Conservation (phyloP, 2,113 vertebrate species). For the Spheniscus mendiculus region DNA sequence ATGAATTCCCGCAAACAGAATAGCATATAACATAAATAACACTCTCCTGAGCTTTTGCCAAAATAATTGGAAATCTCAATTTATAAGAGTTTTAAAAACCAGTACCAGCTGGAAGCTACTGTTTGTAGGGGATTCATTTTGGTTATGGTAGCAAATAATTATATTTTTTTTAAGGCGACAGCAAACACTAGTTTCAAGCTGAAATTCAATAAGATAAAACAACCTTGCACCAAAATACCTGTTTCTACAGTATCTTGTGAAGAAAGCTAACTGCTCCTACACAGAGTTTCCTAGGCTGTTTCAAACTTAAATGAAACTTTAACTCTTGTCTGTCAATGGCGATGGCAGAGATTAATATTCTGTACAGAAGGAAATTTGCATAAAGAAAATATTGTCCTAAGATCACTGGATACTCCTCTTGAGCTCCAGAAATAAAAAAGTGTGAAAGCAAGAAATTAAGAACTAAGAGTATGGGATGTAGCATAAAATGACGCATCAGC, state of each 20-base stretch:
- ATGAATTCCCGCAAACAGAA: background rate
- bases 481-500: background rate
- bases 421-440: background rate
- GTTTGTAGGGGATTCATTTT: background rate
- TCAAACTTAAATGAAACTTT: background rate
- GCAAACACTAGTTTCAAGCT: background rate
- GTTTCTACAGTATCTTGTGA: background rate
- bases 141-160: background rate
- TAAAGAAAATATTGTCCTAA: constrained; percentile 40
- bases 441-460: background rate
- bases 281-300: background rate
- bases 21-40: background rate
- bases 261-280: background rate
- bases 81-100: background rate
- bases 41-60: background rate
- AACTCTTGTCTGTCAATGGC: background rate
- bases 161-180: background rate
- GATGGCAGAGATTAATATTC: background rate
- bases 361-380: background rate
- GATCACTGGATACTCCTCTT: background rate
- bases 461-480: background rate
- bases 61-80: constrained; percentile 4
- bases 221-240: background rate
- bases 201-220: background rate
- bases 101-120: background rate